phyloP scores from a whole-genome alignment of 2,797 vertebrate species.

The Potorous gilbertii region DNA sequence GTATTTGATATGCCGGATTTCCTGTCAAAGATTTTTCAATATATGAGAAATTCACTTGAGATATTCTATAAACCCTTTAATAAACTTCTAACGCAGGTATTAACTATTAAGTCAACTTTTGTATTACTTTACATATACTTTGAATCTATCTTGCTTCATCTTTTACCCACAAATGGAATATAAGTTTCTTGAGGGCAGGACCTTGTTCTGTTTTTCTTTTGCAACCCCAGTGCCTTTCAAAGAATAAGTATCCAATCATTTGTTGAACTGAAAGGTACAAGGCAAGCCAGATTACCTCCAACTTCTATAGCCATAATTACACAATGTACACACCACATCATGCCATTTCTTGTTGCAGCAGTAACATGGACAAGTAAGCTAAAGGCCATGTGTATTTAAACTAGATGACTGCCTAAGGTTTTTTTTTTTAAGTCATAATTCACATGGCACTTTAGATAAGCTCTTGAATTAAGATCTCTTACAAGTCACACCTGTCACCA shows the following conservation, averaged over 20 bases:
- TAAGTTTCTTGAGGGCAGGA: neutral
- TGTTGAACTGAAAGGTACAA: neutral
- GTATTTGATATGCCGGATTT: neutral
- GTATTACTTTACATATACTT: neutral
- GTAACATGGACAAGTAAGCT: constrained; percentile 66
- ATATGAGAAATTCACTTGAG: constrained; percentile 33
- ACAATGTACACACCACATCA: constrained; percentile 67
- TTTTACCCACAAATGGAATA: neutral
- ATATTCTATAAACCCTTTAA: constrained; percentile 19
- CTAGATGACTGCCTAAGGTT: constrained; percentile 73
- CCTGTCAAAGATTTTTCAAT: constrained; percentile 11
- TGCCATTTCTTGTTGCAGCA: constrained; percentile 74
- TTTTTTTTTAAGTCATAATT: constrained; percentile 65
- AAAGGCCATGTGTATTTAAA: constrained; percentile 66
- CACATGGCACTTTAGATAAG: constrained; percentile 69
- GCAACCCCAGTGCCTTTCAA: neutral
- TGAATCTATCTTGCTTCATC: neutral
- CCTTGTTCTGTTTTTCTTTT: neutral
- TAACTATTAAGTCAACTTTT: constrained; percentile 42
- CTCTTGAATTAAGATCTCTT: constrained; percentile 69
- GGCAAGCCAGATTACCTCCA: constrained; percentile 23
- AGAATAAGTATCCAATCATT: neutral
- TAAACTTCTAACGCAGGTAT: constrained; percentile 19
- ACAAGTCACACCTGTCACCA: constrained; percentile 71
- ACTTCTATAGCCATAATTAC: constrained; percentile 55